Base-by-base conservation (phyloP, 1,140 invertebrate species). In the Eriosoma lanigerum region DNA sequence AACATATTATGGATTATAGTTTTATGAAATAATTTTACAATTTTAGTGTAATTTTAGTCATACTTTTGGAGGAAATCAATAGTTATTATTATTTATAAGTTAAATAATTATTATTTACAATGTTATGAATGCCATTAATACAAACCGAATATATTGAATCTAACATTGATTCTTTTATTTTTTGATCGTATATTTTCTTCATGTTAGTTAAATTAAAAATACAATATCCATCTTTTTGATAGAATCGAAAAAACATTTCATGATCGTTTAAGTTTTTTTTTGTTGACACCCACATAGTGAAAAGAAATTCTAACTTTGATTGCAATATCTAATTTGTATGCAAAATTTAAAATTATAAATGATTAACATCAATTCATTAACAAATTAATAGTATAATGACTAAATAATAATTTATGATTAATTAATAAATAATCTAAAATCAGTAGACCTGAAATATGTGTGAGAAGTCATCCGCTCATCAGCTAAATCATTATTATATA, bases 191-290 rank as follows among this genome's bases (percentile, higher is more conserved):
- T 13, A 72, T 29, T 52, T 52, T 15, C 9, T 72, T 72, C 24
- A 52, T 26, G 17, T 72, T 72, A 0, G 68, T 72, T 1, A 52
- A 72, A 29, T 15, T 72, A 29, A 72, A 50, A 52, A 72, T n/a
- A 50, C 24, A 72, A 50, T 26, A n/a, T n/a, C 29, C 48, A 29
- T 13, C 19, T 29, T 52, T 52, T n/a, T 24, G 46, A 29, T n/a
- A 1, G 10, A 72, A 72, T 52, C 29, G 46, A 72, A 72, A 72
- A 52, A 29, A 52, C 48, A 72, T 50, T 4, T 3, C 24, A 12
- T 17, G 0, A n/a, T 52, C 29, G 4, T 52, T n/a, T 52, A 72
- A 72, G 0, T 24, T 29, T 52, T 72, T 32, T 8, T 52, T 52
- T 5, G 68, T 72, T 3, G 46, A 29, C 9, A 72, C 17, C 68